phyloP scores from a whole-genome alignment of 1,140 invertebrate species.

The Trachymyrmex septentrionalis region DNA sequence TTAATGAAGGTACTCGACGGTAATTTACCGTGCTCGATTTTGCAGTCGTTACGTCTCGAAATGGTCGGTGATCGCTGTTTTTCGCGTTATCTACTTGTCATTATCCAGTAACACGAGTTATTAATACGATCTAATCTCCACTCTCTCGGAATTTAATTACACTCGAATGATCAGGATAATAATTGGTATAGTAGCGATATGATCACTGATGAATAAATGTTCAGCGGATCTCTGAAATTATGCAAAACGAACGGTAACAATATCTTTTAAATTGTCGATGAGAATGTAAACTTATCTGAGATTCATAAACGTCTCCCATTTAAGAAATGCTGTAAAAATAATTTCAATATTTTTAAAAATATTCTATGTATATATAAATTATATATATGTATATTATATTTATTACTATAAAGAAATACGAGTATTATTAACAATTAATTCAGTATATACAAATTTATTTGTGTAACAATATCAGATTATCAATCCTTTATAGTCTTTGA shows the following conservation, averaged over 20 bases:
- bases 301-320: no score
- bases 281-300: neutral
- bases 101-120: slow-evolving; percentile 1
- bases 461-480: no score
- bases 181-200: neutral
- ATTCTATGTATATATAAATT: no score
- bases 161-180: neutral
- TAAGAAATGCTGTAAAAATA: neutral
- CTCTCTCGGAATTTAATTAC: neutral
- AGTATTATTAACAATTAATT: neutral
- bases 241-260: neutral
- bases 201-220: neutral
- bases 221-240: neutral
- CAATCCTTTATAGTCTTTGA: no score
- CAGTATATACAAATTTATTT: no score
- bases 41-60: slow-evolving; percentile 3
- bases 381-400: no score
- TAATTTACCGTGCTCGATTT: neutral
- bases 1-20: slow-evolving; percentile 20
- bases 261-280: neutral
- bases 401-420: no score
- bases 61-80: neutral
- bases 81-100: slow-evolving; percentile 16
- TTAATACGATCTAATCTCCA: slow-evolving; percentile 18
- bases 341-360: no score